These are phyloP conservation scores for Proctacanthus coquilletti DNA, from an alignment of 1,140 invertebrate species.

Conservation along the genomic window DNA sequence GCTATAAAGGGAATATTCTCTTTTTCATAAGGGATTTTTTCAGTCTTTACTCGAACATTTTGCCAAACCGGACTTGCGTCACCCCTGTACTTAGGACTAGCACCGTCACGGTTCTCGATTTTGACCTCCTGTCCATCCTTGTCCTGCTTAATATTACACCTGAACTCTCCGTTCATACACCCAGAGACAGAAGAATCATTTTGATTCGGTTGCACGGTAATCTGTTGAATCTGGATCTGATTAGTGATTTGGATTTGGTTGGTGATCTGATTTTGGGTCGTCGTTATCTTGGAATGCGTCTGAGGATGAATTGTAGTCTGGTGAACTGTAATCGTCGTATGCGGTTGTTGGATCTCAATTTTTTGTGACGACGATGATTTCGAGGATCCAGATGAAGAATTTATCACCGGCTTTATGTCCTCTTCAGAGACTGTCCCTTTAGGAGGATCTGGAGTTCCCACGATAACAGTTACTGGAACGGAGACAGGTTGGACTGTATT, in stretches of 20 bases:
- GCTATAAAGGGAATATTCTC: constrained; percentile 34
- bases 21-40: constrained; percentile 17
- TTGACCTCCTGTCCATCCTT: constrained; percentile 2
- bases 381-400: neutral
- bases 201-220: constrained; percentile 4
- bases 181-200: neutral
- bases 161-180: neutral
- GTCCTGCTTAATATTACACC: constrained; percentile 3
- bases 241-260: constrained; percentile 7
- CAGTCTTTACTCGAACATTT: neutral
- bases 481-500: no score
- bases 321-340: constrained; percentile 6
- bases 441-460: neutral
- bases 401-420: neutral
- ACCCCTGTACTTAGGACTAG: neutral
- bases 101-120: constrained; percentile 2
- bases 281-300: neutral
- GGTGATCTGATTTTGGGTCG: no score
- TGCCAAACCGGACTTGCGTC: neutral
- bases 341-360: constrained; percentile 6
- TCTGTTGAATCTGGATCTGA: constrained; percentile 6
- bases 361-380: constrained; percentile 1
- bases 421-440: neutral
- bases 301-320: constrained; percentile 7
- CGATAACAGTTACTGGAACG: constrained; percentile 5